Conservation (phyloP, 2,113 vertebrate genomes). For the Trachemys scripta region DNA sequence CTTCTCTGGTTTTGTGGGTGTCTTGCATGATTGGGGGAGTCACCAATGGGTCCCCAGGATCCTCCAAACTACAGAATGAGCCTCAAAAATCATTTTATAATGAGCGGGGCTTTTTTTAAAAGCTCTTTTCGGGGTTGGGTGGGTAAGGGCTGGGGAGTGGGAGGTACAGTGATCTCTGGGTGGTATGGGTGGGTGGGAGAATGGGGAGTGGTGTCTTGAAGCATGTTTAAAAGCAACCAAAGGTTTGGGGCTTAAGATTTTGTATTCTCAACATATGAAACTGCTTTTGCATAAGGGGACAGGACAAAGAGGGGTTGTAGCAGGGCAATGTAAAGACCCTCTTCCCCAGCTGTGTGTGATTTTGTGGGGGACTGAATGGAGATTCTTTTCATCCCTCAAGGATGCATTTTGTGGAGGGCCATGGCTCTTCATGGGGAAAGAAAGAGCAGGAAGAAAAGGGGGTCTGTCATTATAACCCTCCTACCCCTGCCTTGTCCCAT, state of each 20-base stretch:
- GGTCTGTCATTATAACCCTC: constrained; percentile 31
- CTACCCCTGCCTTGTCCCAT: constrained; percentile 42
- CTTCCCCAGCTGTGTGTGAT: neutral
- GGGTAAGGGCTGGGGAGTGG: constrained; percentile 26
- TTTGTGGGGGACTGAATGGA: neutral
- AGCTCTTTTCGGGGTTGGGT: neutral
- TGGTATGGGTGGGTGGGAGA: neutral
- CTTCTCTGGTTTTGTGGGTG: constrained; percentile 51
- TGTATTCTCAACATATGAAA: constrained; percentile 71
- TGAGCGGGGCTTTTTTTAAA: neutral
- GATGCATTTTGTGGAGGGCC: constrained; percentile 40
- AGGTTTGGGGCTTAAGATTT: constrained; percentile 41
- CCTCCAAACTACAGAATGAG: neutral
- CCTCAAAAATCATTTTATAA: constrained; percentile 35
- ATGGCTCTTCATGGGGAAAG: neutral
- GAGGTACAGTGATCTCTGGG: neutral
- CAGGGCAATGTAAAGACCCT: constrained; percentile 21
- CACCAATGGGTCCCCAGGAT: constrained; percentile 4
- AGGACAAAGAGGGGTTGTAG: neutral
- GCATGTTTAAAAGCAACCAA: constrained; percentile 68
- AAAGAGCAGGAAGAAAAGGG: constrained; percentile 22
- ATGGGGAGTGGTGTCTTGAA: constrained; percentile 55
- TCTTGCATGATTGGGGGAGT: constrained; percentile 42
- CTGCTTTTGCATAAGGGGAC: constrained; percentile 34
- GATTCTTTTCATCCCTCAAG: constrained; percentile 39